phyloP scores from a whole-genome alignment of 1,140 invertebrate species.

The Chrysoperla carnea region DNA sequence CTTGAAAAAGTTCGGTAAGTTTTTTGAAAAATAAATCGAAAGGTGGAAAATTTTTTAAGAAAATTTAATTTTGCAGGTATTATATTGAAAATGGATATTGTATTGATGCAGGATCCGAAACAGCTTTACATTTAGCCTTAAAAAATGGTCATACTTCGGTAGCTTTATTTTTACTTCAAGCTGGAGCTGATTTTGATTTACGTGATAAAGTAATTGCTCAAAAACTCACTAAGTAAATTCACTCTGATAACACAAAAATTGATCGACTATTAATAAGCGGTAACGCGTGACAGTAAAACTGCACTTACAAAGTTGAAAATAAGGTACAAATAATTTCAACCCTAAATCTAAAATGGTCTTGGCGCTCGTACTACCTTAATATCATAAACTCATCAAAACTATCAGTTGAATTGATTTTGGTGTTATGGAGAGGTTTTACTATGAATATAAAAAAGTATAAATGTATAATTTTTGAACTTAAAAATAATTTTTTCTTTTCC shows the following conservation, averaged over 20 bases:
- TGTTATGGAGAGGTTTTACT: too few species aligned
- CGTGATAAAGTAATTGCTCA: constrained; percentile 35
- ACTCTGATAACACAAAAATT: neutral
- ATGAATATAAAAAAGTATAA: too few species aligned
- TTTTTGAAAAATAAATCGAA: too few species aligned
- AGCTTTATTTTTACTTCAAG: constrained; percentile 42
- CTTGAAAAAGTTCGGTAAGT: constrained; percentile 16
- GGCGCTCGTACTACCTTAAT: too few species aligned
- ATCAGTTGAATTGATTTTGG: too few species aligned
- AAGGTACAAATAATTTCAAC: too few species aligned
- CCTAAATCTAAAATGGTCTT: too few species aligned
- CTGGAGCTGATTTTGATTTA: constrained; percentile 51
- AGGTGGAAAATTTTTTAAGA: neutral
- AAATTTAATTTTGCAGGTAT: constrained; percentile 11
- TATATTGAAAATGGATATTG: constrained; percentile 41
- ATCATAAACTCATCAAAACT: too few species aligned
- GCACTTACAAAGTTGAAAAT: too few species aligned
- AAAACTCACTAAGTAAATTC: neutral
- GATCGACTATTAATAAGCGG: too few species aligned
- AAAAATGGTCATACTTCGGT: constrained; percentile 35
- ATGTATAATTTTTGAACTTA: too few species aligned
- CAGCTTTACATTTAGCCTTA: constrained; percentile 43
- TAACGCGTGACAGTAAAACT: too few species aligned
- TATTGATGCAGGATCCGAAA: constrained; percentile 31
- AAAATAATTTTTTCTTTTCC: constrained; percentile 10